Base-by-base conservation (phyloP, 2,888 invertebrate species). In the Sipha maydis region DNA sequence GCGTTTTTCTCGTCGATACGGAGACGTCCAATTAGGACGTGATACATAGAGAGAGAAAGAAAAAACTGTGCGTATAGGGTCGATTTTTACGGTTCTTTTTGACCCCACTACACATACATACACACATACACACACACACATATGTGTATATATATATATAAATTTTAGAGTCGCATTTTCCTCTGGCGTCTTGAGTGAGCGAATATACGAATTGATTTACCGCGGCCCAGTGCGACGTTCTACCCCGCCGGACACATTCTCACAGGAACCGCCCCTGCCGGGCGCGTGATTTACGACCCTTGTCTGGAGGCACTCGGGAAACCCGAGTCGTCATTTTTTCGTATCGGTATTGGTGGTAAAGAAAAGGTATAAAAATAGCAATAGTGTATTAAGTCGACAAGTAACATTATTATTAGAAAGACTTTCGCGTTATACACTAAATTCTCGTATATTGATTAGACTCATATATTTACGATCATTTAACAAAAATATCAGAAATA, bases 1-100 rank as follows among this genome's bases (percentile, higher is more conserved):
- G 71, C 38, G 54, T 73, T 73, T 25, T 54, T 14, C 78, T 38
- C 54, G 79, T 71, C 34, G 69, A 71, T 61, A 61, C 84, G n/a
- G 73, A 54, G 34, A 77, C 56, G 79, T 73, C 79, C 79, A 79
- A 86, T 86, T 86, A 86, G 79, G 56, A 34, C 28, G 21, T 9
- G 14, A 34, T 5, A 25, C 38, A 48, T 8, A 41, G 48, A 54
- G 34, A 48, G 19, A 5, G 17, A 56, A 5, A 34, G 76, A 17
- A 85, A 85, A 78, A 61, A 11, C 31, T 25, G 48, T 76, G 31
- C 75, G 28, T 11, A 17, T n/a, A 69, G 77, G 67, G 85, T 69
- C 78, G 54, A 85, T 85, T 85, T 85, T 85, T 85, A 85, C 85
- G 78, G 85, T 78, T 61, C n/a, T 54, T 85, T 78, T 54, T 69